Evolutionary conservation across 2,113 vertebrate species (phyloP).

Genomic region (Mola mola): DNA sequence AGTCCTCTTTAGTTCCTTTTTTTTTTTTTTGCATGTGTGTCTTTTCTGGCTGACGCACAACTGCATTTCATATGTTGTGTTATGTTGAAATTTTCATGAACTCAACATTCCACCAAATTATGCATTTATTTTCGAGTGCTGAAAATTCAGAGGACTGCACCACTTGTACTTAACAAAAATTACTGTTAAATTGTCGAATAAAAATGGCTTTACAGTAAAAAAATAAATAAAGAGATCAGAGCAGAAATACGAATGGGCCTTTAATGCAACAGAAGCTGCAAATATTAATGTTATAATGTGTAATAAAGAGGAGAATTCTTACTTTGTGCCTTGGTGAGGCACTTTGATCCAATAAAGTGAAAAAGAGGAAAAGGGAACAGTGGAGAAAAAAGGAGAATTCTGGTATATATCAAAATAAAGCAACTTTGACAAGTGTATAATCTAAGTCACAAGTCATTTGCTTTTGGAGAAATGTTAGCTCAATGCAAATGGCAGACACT

Average conservation of each 20-base stretch:
- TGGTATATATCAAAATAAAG: constrained; percentile 74
- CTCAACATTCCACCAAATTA: constrained; percentile 79
- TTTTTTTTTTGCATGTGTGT: constrained; percentile 44
- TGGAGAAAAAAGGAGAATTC: constrained; percentile 33
- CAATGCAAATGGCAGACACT: constrained; percentile 53
- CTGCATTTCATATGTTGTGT: constrained; percentile 72
- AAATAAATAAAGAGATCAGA: constrained; percentile 59
- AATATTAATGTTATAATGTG: constrained; percentile 72
- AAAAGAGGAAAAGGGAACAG: constrained; percentile 23
- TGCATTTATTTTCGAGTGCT: constrained; percentile 49
- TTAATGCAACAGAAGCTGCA: constrained; percentile 65
- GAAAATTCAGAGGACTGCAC: constrained; percentile 42
- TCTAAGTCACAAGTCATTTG: constrained; percentile 75
- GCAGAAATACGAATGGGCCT: constrained; percentile 67
- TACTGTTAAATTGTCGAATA: constrained; percentile 68
- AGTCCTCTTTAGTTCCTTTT: constrained; percentile 52
- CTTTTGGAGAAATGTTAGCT: constrained; percentile 58
- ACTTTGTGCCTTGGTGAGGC: constrained; percentile 50
- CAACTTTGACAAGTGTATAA: constrained; percentile 75
- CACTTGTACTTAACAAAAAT: constrained; percentile 49
- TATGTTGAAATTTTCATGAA: constrained; percentile 83
- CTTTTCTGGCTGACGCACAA: constrained; percentile 70
- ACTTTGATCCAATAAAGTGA: constrained; percentile 54
- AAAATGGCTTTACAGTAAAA: constrained; percentile 66
- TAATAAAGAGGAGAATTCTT: constrained; percentile 67